Base-by-base conservation (phyloP, 2,113 vertebrate species). In the Dascyllus trimaculatus region DNA sequence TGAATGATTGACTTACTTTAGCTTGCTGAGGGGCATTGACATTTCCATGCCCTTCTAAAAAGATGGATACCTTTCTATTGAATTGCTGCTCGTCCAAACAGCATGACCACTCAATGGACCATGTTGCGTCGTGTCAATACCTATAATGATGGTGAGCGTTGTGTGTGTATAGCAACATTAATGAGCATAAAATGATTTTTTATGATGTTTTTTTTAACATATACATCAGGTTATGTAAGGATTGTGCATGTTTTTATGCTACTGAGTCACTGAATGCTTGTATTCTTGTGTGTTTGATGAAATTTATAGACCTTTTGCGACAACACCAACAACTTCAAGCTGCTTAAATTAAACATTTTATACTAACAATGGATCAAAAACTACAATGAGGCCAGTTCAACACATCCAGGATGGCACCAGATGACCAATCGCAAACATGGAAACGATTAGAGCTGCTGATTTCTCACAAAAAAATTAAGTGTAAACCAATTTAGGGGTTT, bases 1-100 rank as follows among this genome's bases (percentile, higher is more conserved):
- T 13, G 53, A 67, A 75, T 87, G 90, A 91, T 84, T 86, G 83
- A 89, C 91, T 92, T 85, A 59, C 83, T 83, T 84, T 81, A 70
- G 85, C 78, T 58, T 29, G 84, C 79, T 68, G 78, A 88, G 82
- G 84, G 82, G 78, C 82, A 70, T 52, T 91, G 87, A 85, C 87
- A 90, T 91, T 87, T 89, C 71, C 63, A 65, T 84, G 80, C 76
- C 85, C 85, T 84, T 86, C 81, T 78, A 76, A 76, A 82, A 63
- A 90, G 86, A 91, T 62, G 77, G 77, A 92, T 87, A 83, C 81
- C 68, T 85, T 82, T 81, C 80, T 85, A 82, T 81, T 85, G 73
- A 88, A 24, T 78, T 26, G 24, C 54, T 4, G 18, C 80, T 81
- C 71, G 45, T 83, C 77, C 75, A 77, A 83, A 86, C 79, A 86